A percentile compares a stretch with the other conserved stretches of the same genome.
These are phyloP conservation scores for Nymphalis urticae DNA, from an alignment of 2,888 invertebrate genomes.

Conservation along the genomic window DNA sequence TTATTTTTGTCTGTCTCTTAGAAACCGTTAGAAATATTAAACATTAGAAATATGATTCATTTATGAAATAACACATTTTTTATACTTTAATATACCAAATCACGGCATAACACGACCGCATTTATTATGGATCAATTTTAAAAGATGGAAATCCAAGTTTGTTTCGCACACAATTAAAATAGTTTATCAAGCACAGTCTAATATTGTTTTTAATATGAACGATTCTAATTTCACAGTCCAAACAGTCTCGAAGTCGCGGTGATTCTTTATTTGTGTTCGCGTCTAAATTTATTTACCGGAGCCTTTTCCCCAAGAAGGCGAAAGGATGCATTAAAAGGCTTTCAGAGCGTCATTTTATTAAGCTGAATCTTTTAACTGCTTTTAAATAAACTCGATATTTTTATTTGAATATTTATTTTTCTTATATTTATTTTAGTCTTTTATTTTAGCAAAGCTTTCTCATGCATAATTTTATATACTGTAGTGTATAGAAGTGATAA, in stretches of 20 bases:
- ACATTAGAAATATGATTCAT: too few species aligned
- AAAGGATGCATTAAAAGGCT: slow-evolving; percentile 34
- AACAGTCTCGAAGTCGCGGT: slow-evolving; percentile 18
- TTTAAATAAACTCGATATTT: slow-evolving; percentile 27
- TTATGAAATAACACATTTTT: too few species aligned
- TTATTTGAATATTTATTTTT: background rate
- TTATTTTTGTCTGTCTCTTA: too few species aligned
- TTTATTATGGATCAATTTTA: too few species aligned
- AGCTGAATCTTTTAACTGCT: slow-evolving; percentile 20
- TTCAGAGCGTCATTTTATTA: slow-evolving; percentile 26
- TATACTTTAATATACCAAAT: too few species aligned
- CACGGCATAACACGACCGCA: too few species aligned
- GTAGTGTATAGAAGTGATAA: background rate
- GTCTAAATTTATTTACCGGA: slow-evolving; percentile 30
- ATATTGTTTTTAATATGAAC: slow-evolving; percentile 6
- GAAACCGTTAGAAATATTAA: too few species aligned
- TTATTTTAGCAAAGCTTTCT: background rate
- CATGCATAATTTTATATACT: background rate
- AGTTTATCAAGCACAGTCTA: background rate
- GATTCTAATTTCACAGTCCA: slow-evolving; percentile 17
- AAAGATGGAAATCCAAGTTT: too few species aligned
- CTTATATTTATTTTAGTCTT: background rate
- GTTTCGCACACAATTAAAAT: background rate
- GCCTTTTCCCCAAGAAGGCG: slow-evolving; percentile 29
- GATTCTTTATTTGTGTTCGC: slow-evolving; percentile 24